Percentiles rank a stretch among this genome's conserved stretches.
Evolutionary conservation across 2,113 vertebrate genomes (phyloP).

Genomic region (Odocoileus hemionus): DNA sequence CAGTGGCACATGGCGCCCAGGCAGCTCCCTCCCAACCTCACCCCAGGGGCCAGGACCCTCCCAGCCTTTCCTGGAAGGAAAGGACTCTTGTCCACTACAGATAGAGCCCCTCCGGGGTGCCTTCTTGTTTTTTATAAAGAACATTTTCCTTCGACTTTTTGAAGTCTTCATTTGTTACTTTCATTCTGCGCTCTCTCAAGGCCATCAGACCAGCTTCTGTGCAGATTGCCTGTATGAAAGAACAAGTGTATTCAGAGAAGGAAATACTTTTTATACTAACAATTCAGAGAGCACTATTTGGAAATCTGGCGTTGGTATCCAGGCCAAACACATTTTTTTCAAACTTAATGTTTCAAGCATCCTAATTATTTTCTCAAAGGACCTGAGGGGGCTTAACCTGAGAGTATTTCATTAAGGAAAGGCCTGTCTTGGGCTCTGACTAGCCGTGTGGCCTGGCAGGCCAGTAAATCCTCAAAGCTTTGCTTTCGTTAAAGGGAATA

Average conservation of each 20-base stretch:
- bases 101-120: constrained; percentile 95
- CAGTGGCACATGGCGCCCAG: background rate
- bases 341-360: background rate
- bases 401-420: background rate
- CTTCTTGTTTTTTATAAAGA: constrained; percentile 98
- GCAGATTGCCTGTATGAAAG: constrained; percentile 91
- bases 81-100: constrained; percentile 72
- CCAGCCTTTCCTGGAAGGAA: background rate
- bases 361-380: background rate
- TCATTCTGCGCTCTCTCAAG: constrained; percentile 95
- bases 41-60: background rate
- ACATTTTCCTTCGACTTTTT: constrained; percentile 99
- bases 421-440: background rate
- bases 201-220: constrained; percentile 99
- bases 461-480: background rate
- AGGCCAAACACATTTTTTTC: background rate
- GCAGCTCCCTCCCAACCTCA: background rate
- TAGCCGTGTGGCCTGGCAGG: background rate
- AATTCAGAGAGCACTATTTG: background rate
- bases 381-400: background rate
- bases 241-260: background rate
- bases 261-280: background rate
- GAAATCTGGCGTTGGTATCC: background rate
- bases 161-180: constrained; percentile 99
- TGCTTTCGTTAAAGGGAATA: background rate